phyloP scores from a whole-genome alignment of 1,140 invertebrate species.

The Hylaeus volcanicus region DNA sequence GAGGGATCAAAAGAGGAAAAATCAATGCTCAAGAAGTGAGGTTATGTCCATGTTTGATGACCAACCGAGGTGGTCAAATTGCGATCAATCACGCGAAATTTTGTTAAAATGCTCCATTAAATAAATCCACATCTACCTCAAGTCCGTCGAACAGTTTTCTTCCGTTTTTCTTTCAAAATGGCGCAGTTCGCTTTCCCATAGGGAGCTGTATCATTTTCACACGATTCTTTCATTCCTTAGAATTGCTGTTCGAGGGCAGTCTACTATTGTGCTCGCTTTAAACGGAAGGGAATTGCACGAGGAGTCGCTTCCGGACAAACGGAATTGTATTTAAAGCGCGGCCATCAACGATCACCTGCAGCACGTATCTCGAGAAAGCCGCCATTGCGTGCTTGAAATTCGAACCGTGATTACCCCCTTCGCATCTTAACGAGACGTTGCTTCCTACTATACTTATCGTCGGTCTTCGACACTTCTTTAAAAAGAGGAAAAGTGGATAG shows the following conservation, averaged over 20 bases:
- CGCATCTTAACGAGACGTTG: background rate
- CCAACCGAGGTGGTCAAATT: too few species aligned
- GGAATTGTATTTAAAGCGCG: conserved; percentile 34
- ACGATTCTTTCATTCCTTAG: background rate
- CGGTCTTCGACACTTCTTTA: too few species aligned
- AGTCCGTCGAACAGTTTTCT: too few species aligned
- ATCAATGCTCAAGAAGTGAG: too few species aligned
- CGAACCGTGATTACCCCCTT: background rate
- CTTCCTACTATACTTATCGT: too few species aligned
- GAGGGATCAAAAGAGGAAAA: too few species aligned
- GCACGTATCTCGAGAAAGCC: conserved; percentile 12
- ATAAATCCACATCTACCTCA: too few species aligned
- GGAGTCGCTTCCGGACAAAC: background rate
- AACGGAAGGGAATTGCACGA: conserved; percentile 33
- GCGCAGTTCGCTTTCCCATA: background rate
- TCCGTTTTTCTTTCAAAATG: background rate
- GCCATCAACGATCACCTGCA: conserved; percentile 4
- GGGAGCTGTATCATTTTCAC: conserved; percentile 9
- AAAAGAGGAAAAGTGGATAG: too few species aligned
- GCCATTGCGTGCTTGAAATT: background rate
- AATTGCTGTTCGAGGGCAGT: background rate
- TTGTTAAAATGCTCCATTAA: too few species aligned
- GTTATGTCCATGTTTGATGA: too few species aligned
- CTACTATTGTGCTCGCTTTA: conserved; percentile 4
- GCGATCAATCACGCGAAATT: too few species aligned